Conservation (phyloP, 2,797 vertebrate genomes). For the Halcyon smyrnensis region DNA sequence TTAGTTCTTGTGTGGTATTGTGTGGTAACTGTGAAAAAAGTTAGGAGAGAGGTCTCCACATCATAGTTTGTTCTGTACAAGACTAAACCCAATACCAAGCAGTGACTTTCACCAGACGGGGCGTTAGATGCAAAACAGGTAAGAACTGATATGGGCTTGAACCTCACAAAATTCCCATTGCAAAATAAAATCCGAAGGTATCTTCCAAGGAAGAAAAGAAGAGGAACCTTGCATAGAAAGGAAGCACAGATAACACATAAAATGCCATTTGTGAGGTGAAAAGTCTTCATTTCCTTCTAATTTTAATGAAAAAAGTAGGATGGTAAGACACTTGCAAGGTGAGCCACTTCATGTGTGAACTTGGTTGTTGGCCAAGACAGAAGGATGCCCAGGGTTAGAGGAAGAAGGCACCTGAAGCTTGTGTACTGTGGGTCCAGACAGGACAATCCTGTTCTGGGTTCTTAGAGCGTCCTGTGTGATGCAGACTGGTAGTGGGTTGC, state of each 20-base stretch:
- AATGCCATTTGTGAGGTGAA: neutral
- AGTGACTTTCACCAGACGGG: neutral
- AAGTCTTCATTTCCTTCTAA: neutral
- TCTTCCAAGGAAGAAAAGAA: neutral
- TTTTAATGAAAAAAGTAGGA: neutral
- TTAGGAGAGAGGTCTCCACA: neutral
- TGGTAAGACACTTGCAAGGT: neutral
- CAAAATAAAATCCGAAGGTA: neutral
- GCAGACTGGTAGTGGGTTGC: neutral
- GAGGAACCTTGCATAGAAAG: neutral
- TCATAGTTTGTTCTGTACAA: neutral
- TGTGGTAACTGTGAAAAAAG: neutral
- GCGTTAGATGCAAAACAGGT: neutral
- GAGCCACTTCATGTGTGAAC: neutral
- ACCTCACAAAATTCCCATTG: accelerated
- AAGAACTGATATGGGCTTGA: neutral
- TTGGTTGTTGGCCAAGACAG: neutral
- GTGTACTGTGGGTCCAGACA: accelerated
- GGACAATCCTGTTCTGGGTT: neutral
- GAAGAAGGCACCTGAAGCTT: neutral
- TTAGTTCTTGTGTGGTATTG: neutral
- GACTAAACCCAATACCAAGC: neutral
- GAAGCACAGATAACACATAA: neutral
- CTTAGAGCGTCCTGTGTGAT: accelerated
- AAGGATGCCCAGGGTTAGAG: neutral